Base-by-base conservation (phyloP, 1,140 invertebrate genomes). In the Zophobas atratus region DNA sequence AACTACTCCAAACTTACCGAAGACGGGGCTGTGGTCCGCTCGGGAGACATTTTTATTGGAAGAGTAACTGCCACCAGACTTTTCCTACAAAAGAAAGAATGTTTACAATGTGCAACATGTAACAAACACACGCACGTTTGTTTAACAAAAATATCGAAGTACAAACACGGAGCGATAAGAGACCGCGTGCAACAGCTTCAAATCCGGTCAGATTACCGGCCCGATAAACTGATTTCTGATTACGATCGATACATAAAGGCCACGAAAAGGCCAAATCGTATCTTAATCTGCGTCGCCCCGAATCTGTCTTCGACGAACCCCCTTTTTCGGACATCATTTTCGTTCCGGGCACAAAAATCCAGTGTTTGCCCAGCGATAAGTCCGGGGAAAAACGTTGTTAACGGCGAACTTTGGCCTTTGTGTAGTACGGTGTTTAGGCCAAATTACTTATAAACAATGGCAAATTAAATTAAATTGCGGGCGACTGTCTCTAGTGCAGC, bases 11-110 rank as follows among this genome's bases (percentile, higher is more conserved):
- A 20, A 93, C 94, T 95, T 88, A 95, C 94, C 93, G 87, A 94
- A 95, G 80, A 95, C 94, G 78, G 94, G 93, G 89, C 93, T 95
- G 85, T 94, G 91, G 85, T 95, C 94, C 81, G 93, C 92, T 86
- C 94, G 92, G 74, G 93, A 88, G 75, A 91, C 91, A 88, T 93
- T 88, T 89, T 95, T 96, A 79, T 89, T 92, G 85, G 91, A 81
- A 83, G 87, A 90, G 88, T 92, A 93, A 88, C 89, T 92, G 87
- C 90, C 92, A 85, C 91, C 92, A 82, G 92, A 91, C 87, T 95
- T 96, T 89, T 95, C 94, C 94, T 95, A 89, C 81, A 92, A 92
- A 88, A 87, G 79, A 36, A 74, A 57, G 20, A 60, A 41, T 73
- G 71, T 73, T 73, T 53, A 73, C 49, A 49, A 43, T 55, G 55